Evolutionary conservation across 2,888 invertebrate species (phyloP).

Genomic region (Octonoba sinensis): DNA sequence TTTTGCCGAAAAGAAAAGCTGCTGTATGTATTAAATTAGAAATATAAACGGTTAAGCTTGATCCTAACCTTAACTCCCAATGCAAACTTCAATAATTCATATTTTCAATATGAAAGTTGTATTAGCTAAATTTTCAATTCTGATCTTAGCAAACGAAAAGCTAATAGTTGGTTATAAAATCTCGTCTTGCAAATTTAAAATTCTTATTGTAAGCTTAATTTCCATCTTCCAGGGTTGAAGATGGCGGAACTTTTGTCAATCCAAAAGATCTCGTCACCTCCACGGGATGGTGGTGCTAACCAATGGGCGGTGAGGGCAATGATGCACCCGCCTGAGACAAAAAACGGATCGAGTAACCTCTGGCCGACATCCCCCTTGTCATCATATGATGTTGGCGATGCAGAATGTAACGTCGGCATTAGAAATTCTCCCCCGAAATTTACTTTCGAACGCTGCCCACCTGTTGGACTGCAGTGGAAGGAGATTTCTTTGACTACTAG

Average conservation of each 20-base stretch:
- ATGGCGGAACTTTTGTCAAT: constrained; percentile 58
- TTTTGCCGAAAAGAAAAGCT: too few relatives aligned
- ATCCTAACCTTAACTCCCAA: too few relatives aligned
- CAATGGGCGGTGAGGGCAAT: constrained; percentile 41
- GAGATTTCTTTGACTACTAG: constrained; percentile 26
- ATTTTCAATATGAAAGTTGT: too few relatives aligned
- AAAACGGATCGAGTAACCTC: not conserved
- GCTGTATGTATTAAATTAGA: too few relatives aligned
- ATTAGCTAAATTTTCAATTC: too few relatives aligned
- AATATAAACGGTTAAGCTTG: too few relatives aligned
- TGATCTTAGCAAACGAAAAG: too few relatives aligned
- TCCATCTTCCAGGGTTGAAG: not conserved
- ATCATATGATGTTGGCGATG: constrained; percentile 13
- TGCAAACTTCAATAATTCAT: too few relatives aligned
- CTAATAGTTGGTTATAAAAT: too few relatives aligned
- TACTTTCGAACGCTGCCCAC: constrained; percentile 21
- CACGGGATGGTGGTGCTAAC: not conserved
- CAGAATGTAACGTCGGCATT: not conserved
- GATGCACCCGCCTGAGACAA: not conserved
- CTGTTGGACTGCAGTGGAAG: constrained; percentile 41
- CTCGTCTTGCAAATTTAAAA: too few relatives aligned
- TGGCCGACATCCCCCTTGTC: constrained; percentile 9
- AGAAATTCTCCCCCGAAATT: not conserved
- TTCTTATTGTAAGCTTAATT: not conserved
- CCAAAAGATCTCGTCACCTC: constrained; percentile 44